Base-by-base conservation (phyloP, 2,113 vertebrate species). In the Leptosomus discolor region DNA sequence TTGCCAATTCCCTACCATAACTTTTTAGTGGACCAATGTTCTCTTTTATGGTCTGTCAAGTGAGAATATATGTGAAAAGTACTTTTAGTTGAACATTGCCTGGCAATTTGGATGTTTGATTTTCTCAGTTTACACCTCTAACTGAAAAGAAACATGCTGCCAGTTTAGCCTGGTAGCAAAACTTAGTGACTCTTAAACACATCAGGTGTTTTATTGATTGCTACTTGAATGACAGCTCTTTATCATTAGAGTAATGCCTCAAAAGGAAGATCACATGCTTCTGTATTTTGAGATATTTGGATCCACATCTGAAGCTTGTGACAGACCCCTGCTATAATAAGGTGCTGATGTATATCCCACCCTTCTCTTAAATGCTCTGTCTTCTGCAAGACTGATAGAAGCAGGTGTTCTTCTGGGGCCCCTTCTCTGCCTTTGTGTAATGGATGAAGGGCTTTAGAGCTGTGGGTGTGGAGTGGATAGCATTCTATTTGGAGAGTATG, bases 1-100 rank as follows among this genome's bases (percentile, higher is more conserved):
- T 95, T 81, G 74, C 84, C 75, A 74, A 48, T 97, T 97, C 83
- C 76, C 84, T 95, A 41, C 95, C 86, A 93, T 96, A 86, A 96
- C 92, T 92, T 97, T 98, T 98, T 97, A 97, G 96, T 94, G 95
- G 67, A 91, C 90, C 96, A 97, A 97, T 98, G 98, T 98, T 98
- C 97, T 95, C 86, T 84, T 98, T 98, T 97, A 98, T 95, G 82
- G 56, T 88, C 92, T 98, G 92, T 97, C 87, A 10, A 86, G 85
- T 64, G 56, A 95, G 83, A 96, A 97, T 97, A 92, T 94, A 98
- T 88, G 74, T 61, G 91, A 82, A 46, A 71, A 94, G 74, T 43
- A 74, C 67, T 97, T 97, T 96, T 88, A 90, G 57, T 84, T 87
- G 93, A 97, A 90, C 45, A 46, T 70, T 88, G 77, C 53, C 51